Conservation (phyloP, 2,113 vertebrate species). For the Ivindomyrus marchei region DNA sequence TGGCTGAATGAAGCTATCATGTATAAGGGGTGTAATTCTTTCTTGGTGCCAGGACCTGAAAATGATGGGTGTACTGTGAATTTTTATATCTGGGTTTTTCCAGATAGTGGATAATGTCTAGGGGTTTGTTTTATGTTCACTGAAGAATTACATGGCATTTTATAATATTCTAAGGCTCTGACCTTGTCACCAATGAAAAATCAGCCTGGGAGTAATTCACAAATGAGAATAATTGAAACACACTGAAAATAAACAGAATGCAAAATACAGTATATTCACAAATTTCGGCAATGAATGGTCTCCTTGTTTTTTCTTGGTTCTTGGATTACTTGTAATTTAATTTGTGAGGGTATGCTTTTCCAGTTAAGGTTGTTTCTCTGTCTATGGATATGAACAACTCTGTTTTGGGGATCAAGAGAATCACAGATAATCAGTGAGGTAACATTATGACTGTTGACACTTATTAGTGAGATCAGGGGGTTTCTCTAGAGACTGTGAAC, state of each 20-base stretch:
- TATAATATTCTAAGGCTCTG: background rate
- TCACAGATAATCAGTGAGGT: background rate
- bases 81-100: background rate
- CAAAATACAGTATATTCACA: background rate
- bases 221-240: background rate
- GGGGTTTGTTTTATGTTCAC: background rate
- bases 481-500: background rate
- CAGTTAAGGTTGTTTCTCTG: background rate
- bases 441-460: background rate
- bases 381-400: background rate
- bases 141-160: background rate
- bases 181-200: background rate
- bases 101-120: background rate
- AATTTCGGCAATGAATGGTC: background rate
- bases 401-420: background rate
- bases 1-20: background rate
- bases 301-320: background rate
- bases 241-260: background rate
- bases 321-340: background rate
- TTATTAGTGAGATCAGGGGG: background rate
- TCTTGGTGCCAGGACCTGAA: background rate
- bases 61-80: background rate
- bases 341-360: background rate
- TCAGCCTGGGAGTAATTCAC: background rate
- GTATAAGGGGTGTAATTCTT: background rate